Evolutionary conservation across 1,140 invertebrate species (phyloP), one percentile per base, ranked within the genome.

Genomic region (Nephila pilipes): DNA sequence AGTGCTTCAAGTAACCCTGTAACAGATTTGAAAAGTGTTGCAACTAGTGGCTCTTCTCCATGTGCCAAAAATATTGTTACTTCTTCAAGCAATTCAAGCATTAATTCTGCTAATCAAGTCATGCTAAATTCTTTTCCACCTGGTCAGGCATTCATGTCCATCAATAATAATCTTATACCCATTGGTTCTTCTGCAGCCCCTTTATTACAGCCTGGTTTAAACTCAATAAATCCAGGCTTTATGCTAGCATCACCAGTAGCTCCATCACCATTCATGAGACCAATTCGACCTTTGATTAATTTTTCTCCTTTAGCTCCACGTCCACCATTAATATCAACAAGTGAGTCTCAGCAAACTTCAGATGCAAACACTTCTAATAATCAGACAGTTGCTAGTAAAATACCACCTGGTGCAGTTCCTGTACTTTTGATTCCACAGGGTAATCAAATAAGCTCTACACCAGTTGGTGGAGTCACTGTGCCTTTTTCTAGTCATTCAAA

Each of bases 161-260:
- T 90, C 14, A 60, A 81, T 25, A 90, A 90, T 25, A 90, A 80
- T 22, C 65, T 90, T 32, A 90, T 90, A 58, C 89, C 89, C 58
- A 60, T 90, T 46, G 79, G 54, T 16, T 46, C n/a, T 89, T n/a
- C 69, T 46, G 25, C 29, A n/a, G 79, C 75, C 25, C 36, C 79
- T 25, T n/a, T 60, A 22, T 46, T 90, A 22, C 12, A n/a, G 8
- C 29, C 87, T 22, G 79, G 57, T 58, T 75, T 89, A 18, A 38
- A 25, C 16, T 29, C 83, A 16, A 1, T 89, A 1, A 63, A 20
- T 63, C 60, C 60, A 63, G 25, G 38, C 65, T 14, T 87, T 87
- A 16, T 89, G 25, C 29, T 89, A 16, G 29, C 65, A 32, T 36
- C 87, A 25, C 25, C 54, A 14, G 60, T 89, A 5, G 54, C 87